Evolutionary conservation across 2,113 vertebrate genomes (phyloP).

Genomic region (Dolichallabes microphthalmus): DNA sequence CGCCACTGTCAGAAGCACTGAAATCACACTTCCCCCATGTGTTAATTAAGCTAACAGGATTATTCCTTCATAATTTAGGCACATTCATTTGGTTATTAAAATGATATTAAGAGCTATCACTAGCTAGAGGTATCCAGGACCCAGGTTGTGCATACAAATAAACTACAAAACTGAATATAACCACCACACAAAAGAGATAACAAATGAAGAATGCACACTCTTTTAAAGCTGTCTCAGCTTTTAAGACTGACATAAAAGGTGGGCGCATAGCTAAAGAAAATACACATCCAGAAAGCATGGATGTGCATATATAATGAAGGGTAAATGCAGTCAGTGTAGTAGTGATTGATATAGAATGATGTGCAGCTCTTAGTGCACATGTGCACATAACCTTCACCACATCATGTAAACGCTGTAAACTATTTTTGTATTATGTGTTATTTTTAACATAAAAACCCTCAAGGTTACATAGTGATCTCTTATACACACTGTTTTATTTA

Average conservation of each 20-base stretch:
- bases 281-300: neutral
- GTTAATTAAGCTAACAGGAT: neutral
- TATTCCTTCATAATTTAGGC: neutral
- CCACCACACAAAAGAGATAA: neutral
- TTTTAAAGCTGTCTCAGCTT: neutral
- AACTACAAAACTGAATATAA: neutral
- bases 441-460: neutral
- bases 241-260: neutral
- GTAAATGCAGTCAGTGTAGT: neutral
- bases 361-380: neutral
- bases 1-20: neutral
- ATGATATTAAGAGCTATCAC: neutral
- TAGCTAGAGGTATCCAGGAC: neutral
- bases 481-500: neutral
- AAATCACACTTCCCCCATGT: slow-evolving; percentile 10
- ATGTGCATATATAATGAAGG: neutral
- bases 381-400: neutral
- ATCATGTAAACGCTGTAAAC: neutral
- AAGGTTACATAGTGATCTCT: neutral
- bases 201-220: neutral
- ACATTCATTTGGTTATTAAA: neutral
- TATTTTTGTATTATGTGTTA: neutral
- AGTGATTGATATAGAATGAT: neutral
- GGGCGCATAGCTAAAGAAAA: neutral
- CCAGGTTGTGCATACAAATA: neutral